These are phyloP conservation scores for Xenops minutus DNA, from an alignment of 2,797 vertebrate species.

Conservation along the genomic window DNA sequence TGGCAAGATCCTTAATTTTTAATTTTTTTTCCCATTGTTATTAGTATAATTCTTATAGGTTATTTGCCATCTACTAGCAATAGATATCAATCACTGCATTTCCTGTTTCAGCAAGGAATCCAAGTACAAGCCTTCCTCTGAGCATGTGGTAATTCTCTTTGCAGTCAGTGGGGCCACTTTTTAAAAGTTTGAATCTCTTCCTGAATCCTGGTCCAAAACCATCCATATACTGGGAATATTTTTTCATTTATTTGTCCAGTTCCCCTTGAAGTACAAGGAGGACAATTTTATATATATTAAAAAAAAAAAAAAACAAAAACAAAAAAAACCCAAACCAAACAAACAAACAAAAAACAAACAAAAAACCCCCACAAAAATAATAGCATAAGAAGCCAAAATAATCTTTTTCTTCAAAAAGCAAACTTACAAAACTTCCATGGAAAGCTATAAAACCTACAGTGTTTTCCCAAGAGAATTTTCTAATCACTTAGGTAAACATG, in stretches of 20 bases:
- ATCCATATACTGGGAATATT: not conserved
- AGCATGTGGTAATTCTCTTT: not conserved
- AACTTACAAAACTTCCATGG: constrained; percentile 69
- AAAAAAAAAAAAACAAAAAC: constrained; percentile 3
- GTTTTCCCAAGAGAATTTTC: constrained; percentile 70
- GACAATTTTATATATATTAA: constrained; percentile 26
- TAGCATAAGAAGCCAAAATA: constrained; percentile 44
- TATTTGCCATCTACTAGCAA: not conserved
- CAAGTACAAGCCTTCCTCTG: not conserved
- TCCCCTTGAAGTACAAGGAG: constrained; percentile 36
- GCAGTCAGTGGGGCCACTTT: not conserved
- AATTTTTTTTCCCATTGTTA: not conserved
- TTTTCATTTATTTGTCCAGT: not conserved
- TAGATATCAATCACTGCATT: not conserved
- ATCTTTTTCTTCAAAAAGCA: constrained; percentile 52
- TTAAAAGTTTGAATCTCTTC: not conserved
- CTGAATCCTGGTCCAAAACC: not conserved
- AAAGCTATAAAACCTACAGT: constrained; percentile 64
- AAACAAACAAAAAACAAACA: too few relatives aligned
- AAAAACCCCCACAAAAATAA: too few relatives aligned
- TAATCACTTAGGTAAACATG: constrained; percentile 75
- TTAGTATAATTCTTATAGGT: not conserved
- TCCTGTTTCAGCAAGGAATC: not conserved
- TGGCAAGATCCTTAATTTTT: not conserved
- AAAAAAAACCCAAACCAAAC: too few relatives aligned